Base-by-base conservation (phyloP, 2,888 invertebrate genomes). In the Nomada flava region DNA sequence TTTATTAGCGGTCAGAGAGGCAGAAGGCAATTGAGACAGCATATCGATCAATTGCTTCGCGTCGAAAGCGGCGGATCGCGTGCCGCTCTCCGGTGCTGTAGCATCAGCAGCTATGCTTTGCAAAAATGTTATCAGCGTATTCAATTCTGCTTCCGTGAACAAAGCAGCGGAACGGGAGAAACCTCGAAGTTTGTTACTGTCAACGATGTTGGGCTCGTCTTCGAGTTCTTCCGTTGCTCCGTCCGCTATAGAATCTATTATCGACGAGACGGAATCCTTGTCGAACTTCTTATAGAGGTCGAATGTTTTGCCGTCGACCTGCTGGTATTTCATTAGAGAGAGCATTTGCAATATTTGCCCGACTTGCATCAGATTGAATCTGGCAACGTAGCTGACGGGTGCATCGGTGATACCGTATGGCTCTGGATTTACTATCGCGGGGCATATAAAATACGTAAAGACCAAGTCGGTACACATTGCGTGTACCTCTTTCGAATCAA, bases 351-450 rank as follows among this genome's bases (percentile, higher is more conserved):
- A 94, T 88, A 99, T 97, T 94, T 98, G 98, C 0, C 98, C 99
- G 77, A 99, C 96, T 95, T 98, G 97, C 90, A 97, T 96, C 71
- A 98, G 95, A 94, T 97, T 99, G 94, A 98, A 98, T 53, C 98
- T 95, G 7, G 98, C 98, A 77, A 98, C 96, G 91, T 98, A 97
- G 59, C 98, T 98, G 74, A 99, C 97, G 10, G 98, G 98, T 1
- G 98, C 97, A 92, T 99, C 99, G 4, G 97, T 97, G 72, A 99
- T 97, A 20, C 99, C 99, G 94, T 98, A 97, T 1, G 98, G 97
- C 93, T 99, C 99, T 0, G 99, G 99, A 94, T 98, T 98, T 67
- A 98, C 97, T 73, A 99, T 98, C 0, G 99, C 99, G 2, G 99
- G 99, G 91, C 99, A 99, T 79, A 99, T 97, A 92, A 99, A 98